Percentiles rank a stretch among this genome's conserved stretches.
phyloP scores from a whole-genome alignment of 1,140 invertebrate species.

The Lamellibrachia luymesi region DNA sequence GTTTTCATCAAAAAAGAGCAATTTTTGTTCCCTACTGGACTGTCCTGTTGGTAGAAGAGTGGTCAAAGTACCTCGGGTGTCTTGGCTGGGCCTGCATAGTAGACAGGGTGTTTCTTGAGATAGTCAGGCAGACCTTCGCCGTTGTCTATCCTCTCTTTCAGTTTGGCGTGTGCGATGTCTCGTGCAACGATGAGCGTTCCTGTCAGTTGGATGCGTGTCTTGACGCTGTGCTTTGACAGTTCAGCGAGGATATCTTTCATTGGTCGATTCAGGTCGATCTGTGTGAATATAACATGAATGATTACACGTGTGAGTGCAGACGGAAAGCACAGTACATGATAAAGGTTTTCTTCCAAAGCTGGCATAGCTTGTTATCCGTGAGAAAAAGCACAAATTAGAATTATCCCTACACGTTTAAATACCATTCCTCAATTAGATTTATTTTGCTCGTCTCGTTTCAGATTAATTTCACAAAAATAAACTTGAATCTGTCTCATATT shows the following conservation, averaged over 20 bases:
- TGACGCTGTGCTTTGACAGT: conserved; percentile 50
- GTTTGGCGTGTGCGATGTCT: conserved; percentile 58
- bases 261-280: conserved; percentile 53
- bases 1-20: not conserved
- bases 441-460: too few species aligned
- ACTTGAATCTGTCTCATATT: too few species aligned
- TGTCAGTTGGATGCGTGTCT: conserved; percentile 50
- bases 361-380: too few species aligned
- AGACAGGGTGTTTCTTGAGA: conserved; percentile 56
- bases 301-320: not conserved
- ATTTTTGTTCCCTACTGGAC: not conserved
- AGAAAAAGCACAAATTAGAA: too few species aligned
- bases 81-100: conserved; percentile 52
- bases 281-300: not conserved
- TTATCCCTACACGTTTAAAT: too few species aligned
- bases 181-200: conserved; percentile 56
- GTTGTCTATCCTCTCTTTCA: conserved; percentile 52
- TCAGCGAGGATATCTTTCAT: conserved; percentile 47
- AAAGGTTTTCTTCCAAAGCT: too few species aligned
- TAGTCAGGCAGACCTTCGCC: conserved; percentile 55
- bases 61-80: conserved; percentile 8
- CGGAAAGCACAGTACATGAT: too few species aligned
- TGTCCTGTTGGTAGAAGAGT: not conserved
- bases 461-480: too few species aligned
- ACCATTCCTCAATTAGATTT: too few species aligned